Evolutionary conservation across 2,888 invertebrate species (phyloP), one percentile per base, ranked within the genome.

Genomic region (Notodromas monacha): DNA sequence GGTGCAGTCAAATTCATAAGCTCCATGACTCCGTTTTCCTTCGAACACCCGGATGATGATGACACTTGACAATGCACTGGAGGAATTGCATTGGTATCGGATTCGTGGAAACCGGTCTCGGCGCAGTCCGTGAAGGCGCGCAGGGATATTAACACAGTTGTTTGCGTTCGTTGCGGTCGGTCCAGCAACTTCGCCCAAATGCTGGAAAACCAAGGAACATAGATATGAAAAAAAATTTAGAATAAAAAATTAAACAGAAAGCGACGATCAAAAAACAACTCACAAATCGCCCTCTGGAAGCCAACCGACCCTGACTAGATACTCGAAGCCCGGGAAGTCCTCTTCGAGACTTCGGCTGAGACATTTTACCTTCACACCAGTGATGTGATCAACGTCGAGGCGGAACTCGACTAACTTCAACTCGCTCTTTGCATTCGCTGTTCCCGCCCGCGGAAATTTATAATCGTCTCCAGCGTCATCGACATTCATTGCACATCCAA

Each of bases 261-360:
- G 8, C 21, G 6, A 21, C 6, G 21, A 21, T 8, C 6, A 8
- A 21, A 21, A 6, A 21, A n/a, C 6, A 21, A 58, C 68, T 63
- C 52, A 84, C 84, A 63, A 68, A 42, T 68, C 62, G 15, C 76
- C 72, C 45, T 77, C 70, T 0, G 77, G 73, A 0, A 76, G 76
- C 89, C 92, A 96, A 1, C 86, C 89, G 10, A 73, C 76, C 38
- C 92, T 54, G 1, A 84, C 76, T 37, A 96, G 57, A 50, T 96
- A 96, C 45, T 96, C 92, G 54, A 73, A 65, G 73, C 77, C 77
- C 0, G 79, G 73, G 46, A 81, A 81, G 35, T 73, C 58, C 31
- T 65, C 63, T 29, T 64, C 58, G n/a, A 79, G 49, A 1, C 72
- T 64, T 42, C 66, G 67, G 29, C 64, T 59, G 37, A 77, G 51